Base-by-base conservation (phyloP, 2,888 invertebrate genomes). In the Neoaliturus tenellus region DNA sequence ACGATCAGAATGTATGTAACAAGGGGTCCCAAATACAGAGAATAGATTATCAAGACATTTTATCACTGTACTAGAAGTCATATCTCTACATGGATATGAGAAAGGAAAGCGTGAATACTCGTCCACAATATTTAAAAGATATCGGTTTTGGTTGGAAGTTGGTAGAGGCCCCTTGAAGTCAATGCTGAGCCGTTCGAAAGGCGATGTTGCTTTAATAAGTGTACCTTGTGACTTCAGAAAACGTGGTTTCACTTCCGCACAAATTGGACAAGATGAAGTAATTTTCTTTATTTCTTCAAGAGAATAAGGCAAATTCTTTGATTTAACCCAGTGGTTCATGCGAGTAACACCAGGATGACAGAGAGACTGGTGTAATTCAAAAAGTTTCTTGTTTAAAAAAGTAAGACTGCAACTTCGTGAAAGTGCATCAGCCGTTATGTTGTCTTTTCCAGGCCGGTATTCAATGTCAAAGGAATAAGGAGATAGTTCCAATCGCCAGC, bases 321-420 rank as follows among this genome's bases (percentile, higher is more conserved):
- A n/a, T n/a, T n/a, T n/a, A n/a, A n/a, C n/a, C n/a, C n/a, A 87
- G 78, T 86, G 86, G 51, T 39, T 51, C 83, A 87, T 82, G 73
- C 85, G 20, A 31, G 86, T 85, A 23, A 84, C 73, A 20, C 85
- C 85, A 39, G 85, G 86, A 73, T 86, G 87, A 44, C 86, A 86
- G 55, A 85, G 48, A 5, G 55, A 48, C 51, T 81, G 33, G 82
- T 87, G 86, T 23, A 85, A 4, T 6, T 3, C n/a, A 3, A 51
- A 23, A 4, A 51, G 51, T 51, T 20, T 6, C 23, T 51, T 23
- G 5, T 23, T 67, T 67, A 8, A 3, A 31, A 31, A n/a, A 33
- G 31, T n/a, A 17, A 14, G 5, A 4, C 51, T 23, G 10, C 51
- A 51, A 20, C n/a, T 4, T 23, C 51, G n/a, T 20, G 51, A 55